These are phyloP conservation scores for Temnothorax unifasciatus DNA, from an alignment of 2,888 invertebrate genomes.

Conservation along the genomic window DNA sequence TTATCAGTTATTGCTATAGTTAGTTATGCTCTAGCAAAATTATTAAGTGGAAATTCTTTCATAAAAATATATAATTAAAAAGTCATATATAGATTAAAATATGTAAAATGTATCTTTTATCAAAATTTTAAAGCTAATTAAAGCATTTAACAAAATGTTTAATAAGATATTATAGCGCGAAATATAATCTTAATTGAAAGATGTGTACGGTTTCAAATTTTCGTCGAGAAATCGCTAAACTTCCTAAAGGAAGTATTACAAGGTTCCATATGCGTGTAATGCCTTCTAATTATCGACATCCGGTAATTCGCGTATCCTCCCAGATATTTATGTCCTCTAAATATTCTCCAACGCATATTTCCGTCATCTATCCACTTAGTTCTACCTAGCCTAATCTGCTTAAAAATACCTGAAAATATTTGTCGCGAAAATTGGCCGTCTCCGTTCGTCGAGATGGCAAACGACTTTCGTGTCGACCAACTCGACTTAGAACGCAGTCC, in stretches of 20 bases:
- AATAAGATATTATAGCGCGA: neutral
- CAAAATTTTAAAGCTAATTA: constrained; percentile 3
- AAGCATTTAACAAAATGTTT: neutral
- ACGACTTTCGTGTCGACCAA: constrained; percentile 40
- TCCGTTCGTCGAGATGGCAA: constrained; percentile 32
- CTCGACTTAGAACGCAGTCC: constrained; percentile 55
- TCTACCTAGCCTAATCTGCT: constrained; percentile 37
- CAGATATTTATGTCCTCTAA: constrained; percentile 14
- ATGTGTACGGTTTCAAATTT: neutral
- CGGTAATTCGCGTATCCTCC: neutral
- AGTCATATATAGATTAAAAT: neutral
- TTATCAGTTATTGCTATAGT: neutral
- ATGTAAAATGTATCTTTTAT: neutral
- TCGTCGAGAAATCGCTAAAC: neutral
- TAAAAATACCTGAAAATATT: constrained; percentile 67
- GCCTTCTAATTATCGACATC: constrained; percentile 22
- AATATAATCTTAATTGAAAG: neutral
- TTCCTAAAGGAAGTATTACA: neutral
- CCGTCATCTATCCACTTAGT: constrained; percentile 10
- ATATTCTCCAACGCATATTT: constrained; percentile 22
- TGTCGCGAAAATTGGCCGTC: constrained; percentile 60
- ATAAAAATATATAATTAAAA: constrained; percentile 6
- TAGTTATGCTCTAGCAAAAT: neutral
- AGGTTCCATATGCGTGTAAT: neutral
- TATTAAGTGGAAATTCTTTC: neutral